Percentiles rank a stretch among this genome's conserved stretches.
Evolutionary conservation across 2,113 vertebrate species (phyloP).

Genomic region (Pygoscelis adeliae): DNA sequence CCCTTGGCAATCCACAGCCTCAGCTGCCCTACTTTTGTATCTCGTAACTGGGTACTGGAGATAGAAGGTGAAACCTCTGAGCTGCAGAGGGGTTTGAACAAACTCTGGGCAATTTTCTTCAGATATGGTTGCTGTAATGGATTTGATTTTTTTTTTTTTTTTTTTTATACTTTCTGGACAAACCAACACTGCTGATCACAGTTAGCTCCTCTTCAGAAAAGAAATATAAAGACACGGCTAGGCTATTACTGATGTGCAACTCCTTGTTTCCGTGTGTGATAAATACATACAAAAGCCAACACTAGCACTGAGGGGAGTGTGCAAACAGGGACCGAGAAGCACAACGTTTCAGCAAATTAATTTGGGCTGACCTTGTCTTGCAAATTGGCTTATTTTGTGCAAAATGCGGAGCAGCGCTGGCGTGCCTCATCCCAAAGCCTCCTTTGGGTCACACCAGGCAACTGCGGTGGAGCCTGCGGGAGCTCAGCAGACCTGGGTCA

Average conservation of each 20-base stretch:
- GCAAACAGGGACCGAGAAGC: not conserved
- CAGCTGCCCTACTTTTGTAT: not conserved
- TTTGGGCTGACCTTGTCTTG: not conserved
- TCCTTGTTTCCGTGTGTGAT: not conserved
- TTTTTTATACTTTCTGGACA: not conserved
- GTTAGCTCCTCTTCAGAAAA: not conserved
- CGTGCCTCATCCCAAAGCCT: not conserved
- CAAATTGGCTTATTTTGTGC: not conserved
- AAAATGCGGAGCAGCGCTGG: not conserved
- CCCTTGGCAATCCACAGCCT: not conserved
- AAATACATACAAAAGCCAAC: not conserved
- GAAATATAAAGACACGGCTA: not conserved
- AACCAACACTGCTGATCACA: not conserved
- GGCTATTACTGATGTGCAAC: not conserved
- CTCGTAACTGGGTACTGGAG: not conserved
- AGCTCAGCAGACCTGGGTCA: not conserved
- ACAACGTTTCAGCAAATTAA: not conserved
- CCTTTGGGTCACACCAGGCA: not conserved
- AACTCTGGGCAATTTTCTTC: not conserved
- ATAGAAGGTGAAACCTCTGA: not conserved
- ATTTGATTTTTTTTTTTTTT: not conserved
- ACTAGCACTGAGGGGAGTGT: not conserved
- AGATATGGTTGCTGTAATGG: not conserved
- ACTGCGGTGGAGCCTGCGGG: fast-evolving
- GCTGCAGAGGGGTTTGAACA: not conserved